Base-by-base conservation (phyloP, 2,113 vertebrate species). In the Toxotes jaculatrix region DNA sequence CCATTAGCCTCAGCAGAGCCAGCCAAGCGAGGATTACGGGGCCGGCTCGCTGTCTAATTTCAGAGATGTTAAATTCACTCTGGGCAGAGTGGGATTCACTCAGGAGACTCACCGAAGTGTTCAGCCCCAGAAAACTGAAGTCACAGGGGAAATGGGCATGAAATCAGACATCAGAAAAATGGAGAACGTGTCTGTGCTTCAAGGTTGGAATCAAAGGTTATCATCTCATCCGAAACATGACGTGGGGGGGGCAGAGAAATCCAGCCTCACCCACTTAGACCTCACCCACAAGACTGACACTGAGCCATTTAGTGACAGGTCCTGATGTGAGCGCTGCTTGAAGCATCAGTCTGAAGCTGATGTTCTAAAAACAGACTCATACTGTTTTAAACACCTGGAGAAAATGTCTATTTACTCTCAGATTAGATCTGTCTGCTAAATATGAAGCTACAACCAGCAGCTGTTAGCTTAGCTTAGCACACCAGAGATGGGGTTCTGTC, bases 11-110 rank as follows among this genome's bases (percentile, higher is more conserved):
- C 69, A 42, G 78, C 78, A 55, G 73, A 81, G 65, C 56, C 76
- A 78, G 82, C 77, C 43, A 57, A 65, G 68, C 81, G 38, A 80
- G 74, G 82, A 81, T 79, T 73, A 87, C 63, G 16, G 62, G 38
- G 62, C 64, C 27, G 27, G 27, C 27, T 71, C 17, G 57, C 86
- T 42, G 84, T 80, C 82, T 87, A 45, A 88, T 79, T 88, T 84
- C 83, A 80, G 80, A 66, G 65, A 78, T 67, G 87, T 84, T 79
- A 78, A 80, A 86, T 78, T 84, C 77, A 87, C 78, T 81, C 71
- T 19, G 71, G 40, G 73, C 82, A 78, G 62, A 5, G 65, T 71
- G 62, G 75, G 80, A 80, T 75, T 85, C 86, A 73, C 78, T 87
- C 61, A 63, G 62, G 82, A 80, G 85, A 74, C 61, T 75, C 68